These are phyloP conservation scores for Augochlorella aurata DNA, from an alignment of 2,888 invertebrate species.

Conservation along the genomic window DNA sequence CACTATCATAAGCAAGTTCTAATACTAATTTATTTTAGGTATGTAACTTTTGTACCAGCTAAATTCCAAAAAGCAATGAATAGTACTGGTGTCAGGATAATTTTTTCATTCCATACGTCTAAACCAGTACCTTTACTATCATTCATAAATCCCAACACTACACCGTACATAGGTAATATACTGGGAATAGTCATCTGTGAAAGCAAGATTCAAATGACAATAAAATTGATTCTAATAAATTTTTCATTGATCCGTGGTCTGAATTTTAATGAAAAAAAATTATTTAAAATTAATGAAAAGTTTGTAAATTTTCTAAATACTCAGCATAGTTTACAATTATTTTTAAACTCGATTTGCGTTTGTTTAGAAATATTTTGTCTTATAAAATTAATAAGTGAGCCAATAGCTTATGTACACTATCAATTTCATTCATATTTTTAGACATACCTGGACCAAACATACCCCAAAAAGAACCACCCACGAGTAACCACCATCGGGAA, in stretches of 20 bases:
- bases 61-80: constrained; percentile 84
- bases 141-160: constrained; percentile 69
- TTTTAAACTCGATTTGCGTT: background rate
- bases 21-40: background rate
- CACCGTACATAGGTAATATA: constrained; percentile 76
- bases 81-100: constrained; percentile 85
- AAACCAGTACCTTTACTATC: constrained; percentile 56
- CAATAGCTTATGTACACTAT: background rate
- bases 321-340: constrained; percentile 37
- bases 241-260: background rate
- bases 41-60: constrained; percentile 77
- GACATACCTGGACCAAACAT: constrained; percentile 84
- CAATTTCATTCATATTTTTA: background rate
- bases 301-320: constrained; percentile 44
- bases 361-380: background rate
- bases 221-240: background rate
- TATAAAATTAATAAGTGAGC: background rate
- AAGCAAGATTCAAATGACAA: background rate
- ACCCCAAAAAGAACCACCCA: constrained; percentile 86
- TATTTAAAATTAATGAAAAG: background rate
- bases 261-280: background rate
- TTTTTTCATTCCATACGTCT: constrained; percentile 84
- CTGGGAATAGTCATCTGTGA: constrained; percentile 76
- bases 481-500: constrained; percentile 87
- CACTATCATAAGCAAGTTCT: background rate